These are phyloP conservation scores for Corapipo altera DNA, from an alignment of 2,113 vertebrate species.

Conservation along the genomic window DNA sequence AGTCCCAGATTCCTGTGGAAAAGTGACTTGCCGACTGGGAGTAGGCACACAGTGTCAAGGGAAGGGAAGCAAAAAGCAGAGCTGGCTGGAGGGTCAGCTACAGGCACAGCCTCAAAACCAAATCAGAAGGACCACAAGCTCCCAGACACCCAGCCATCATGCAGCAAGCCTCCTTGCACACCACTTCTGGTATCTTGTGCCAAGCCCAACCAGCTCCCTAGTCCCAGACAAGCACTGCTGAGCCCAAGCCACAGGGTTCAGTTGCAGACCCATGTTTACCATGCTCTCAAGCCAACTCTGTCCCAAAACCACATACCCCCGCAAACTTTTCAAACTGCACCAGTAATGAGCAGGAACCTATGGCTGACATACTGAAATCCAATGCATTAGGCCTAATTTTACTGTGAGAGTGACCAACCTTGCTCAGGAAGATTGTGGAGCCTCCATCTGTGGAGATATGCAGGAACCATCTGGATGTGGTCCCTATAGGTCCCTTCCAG, in stretches of 20 bases:
- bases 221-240: background rate
- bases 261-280: background rate
- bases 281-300: accelerated
- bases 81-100: background rate
- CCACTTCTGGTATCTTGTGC: accelerated
- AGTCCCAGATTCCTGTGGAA: background rate
- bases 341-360: background rate
- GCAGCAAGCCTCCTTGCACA: background rate
- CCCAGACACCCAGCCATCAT: accelerated
- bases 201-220: background rate
- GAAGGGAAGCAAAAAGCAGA: background rate
- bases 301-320: accelerated
- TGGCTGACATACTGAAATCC: accelerated
- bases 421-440: background rate
- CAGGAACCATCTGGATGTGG: background rate
- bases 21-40: background rate
- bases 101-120: background rate
- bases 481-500: background rate
- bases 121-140: background rate
- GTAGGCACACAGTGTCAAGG: background rate
- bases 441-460: background rate
- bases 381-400: accelerated
- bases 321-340: background rate
- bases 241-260: accelerated
- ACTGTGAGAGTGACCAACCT: background rate